These are phyloP conservation scores for Phyto melanocephala DNA, from an alignment of 2,888 invertebrate genomes.

Conservation along the genomic window DNA sequence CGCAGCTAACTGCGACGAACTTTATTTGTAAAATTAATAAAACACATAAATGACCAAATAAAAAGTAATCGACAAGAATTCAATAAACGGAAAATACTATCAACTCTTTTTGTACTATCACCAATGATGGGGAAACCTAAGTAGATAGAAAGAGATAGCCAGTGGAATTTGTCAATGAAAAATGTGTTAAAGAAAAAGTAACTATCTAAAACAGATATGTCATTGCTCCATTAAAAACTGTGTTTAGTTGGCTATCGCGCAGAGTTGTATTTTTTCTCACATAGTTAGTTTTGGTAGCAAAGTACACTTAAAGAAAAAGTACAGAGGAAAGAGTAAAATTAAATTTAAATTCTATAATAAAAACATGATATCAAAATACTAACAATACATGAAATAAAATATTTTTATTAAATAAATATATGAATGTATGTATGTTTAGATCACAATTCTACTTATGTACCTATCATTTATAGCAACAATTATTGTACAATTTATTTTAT, in stretches of 20 bases:
- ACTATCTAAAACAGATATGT: constrained; percentile 23
- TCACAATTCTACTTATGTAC: too few species aligned
- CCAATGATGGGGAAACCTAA: not conserved
- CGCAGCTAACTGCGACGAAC: constrained; percentile 59
- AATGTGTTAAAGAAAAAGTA: not conserved
- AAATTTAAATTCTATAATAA: too few species aligned
- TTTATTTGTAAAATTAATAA: constrained; percentile 54
- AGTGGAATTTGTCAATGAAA: not conserved
- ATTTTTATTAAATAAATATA: too few species aligned
- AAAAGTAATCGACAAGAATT: not conserved
- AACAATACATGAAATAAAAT: too few species aligned
- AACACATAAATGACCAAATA: constrained; percentile 48
- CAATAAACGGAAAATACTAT: not conserved
- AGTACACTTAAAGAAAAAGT: too few species aligned
- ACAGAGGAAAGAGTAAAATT: too few species aligned
- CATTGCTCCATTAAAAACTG: not conserved
- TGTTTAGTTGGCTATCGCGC: not conserved
- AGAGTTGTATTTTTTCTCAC: constrained; percentile 18
- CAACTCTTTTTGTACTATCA: not conserved
- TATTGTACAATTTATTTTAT: too few species aligned
- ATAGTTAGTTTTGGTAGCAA: too few species aligned
- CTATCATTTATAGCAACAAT: too few species aligned
- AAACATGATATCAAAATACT: too few species aligned
- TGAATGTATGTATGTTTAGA: too few species aligned
- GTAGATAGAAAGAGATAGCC: constrained; percentile 2